Evolutionary conservation across 2,113 vertebrate species (phyloP).

Genomic region (Xiphorhynchus elegans): DNA sequence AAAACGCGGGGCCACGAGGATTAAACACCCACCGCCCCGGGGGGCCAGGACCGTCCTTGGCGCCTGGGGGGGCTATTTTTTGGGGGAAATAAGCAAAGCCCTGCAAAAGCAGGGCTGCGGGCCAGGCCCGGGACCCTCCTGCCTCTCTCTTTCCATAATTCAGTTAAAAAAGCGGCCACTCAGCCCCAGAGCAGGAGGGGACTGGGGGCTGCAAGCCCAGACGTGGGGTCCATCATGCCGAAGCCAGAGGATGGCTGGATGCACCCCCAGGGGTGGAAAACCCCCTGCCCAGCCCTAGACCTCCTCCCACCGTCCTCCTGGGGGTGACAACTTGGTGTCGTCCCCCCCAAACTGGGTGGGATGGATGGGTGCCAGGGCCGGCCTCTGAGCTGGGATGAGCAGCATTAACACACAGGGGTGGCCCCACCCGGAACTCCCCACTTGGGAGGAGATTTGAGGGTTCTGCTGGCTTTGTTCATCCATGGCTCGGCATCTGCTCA

Average conservation of each 20-base stretch:
- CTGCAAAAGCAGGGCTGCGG: neutral
- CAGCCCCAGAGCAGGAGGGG: neutral
- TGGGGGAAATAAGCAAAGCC: neutral
- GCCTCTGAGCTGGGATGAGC: neutral
- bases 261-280: neutral
- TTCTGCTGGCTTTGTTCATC: conserved; percentile 15
- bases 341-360: neutral
- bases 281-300: neutral
- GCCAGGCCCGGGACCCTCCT: neutral
- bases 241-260: neutral
- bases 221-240: fast-evolving
- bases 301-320: neutral
- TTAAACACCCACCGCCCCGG: neutral
- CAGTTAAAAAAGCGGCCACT: neutral
- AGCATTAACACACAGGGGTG: neutral
- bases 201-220: neutral
- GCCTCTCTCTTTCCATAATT: neutral
- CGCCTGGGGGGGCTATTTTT: fast-evolving
- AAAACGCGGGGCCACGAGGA: neutral
- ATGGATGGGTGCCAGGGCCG: neutral
- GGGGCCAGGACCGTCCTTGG: neutral
- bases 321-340: neutral
- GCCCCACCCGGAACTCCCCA: fast-evolving
- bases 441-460: neutral
- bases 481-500: neutral